phyloP scores from a whole-genome alignment of 2,888 invertebrate species.

The Sicus ferrugineus region DNA sequence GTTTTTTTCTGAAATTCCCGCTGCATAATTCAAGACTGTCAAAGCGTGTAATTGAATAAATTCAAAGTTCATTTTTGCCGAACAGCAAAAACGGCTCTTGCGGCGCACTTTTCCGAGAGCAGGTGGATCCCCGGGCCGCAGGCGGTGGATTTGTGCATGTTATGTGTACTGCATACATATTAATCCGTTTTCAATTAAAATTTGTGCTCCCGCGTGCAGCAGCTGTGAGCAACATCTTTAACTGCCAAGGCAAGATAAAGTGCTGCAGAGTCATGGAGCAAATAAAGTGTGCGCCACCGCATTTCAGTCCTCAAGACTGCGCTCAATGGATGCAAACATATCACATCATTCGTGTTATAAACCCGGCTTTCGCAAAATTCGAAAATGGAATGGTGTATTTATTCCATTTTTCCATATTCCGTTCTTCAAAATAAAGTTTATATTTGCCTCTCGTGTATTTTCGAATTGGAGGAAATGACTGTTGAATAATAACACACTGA shows the following conservation, averaged over 20 bases:
- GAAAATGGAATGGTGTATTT: not conserved
- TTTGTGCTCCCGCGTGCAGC: conserved; percentile 3
- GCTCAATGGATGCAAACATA: conserved; percentile 13
- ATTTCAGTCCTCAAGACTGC: conserved; percentile 2
- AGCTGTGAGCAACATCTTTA: not conserved
- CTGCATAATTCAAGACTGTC: conserved; percentile 5
- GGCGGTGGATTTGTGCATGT: not conserved
- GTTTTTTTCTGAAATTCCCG: not conserved
- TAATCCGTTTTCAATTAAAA: conserved; percentile 29
- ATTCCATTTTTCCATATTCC: not conserved
- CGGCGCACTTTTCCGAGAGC: not conserved
- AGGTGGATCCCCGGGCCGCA: not conserved
- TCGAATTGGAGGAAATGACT: not conserved
- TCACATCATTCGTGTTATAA: not conserved
- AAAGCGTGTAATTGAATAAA: conserved; percentile 21
- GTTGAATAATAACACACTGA: too few relatives aligned
- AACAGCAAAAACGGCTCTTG: not conserved
- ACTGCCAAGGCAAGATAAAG: not conserved
- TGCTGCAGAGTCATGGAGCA: too few relatives aligned
- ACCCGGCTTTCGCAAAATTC: not conserved
- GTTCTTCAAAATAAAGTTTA: not conserved
- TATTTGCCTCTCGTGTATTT: not conserved
- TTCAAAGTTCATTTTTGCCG: not conserved
- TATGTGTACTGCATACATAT: not conserved
- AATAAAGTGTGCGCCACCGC: not conserved